Evolutionary conservation across 2,888 invertebrate species (phyloP).

Genomic region (Drosophila recens): DNA sequence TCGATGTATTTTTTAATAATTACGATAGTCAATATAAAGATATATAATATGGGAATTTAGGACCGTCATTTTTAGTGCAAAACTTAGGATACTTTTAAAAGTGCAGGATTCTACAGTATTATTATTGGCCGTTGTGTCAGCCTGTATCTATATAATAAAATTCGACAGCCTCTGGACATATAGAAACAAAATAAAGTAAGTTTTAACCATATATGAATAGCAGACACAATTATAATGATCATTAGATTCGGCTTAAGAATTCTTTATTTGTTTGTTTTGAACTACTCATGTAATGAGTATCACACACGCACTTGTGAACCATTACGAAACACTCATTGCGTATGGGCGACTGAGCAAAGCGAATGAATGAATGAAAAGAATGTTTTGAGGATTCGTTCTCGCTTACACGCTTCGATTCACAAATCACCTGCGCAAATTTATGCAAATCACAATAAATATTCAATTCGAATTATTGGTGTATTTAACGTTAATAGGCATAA

Average conservation of each 20-base stretch:
- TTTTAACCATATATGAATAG: neutral
- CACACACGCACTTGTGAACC: slow-evolving; percentile 32
- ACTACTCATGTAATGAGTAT: slow-evolving; percentile 1
- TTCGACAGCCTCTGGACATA: too few relatives aligned
- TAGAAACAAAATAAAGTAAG: too few relatives aligned
- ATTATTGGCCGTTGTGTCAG: too few relatives aligned
- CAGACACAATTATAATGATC: neutral
- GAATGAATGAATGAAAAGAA: slow-evolving; percentile 33
- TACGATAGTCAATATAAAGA: too few relatives aligned
- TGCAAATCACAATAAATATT: slow-evolving; percentile 52
- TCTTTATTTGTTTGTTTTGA: slow-evolving; percentile 9
- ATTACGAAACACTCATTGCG: slow-evolving; percentile 34
- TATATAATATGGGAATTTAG: too few relatives aligned
- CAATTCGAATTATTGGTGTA: slow-evolving; percentile 59
- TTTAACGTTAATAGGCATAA: slow-evolving; percentile 76
- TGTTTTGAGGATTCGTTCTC: slow-evolving; percentile 23
- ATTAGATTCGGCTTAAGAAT: neutral
- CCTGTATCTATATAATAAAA: too few relatives aligned
- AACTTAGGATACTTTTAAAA: too few relatives aligned
- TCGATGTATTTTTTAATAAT: too few relatives aligned
- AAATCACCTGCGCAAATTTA: slow-evolving; percentile 70
- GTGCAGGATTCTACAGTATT: too few relatives aligned
- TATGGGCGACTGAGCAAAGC: slow-evolving; percentile 48
- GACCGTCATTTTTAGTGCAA: too few relatives aligned
- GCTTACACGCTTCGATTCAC: slow-evolving; percentile 60